Evolutionary conservation across 2,888 invertebrate genomes (phyloP).

Genomic region (Heteropelma amictum): DNA sequence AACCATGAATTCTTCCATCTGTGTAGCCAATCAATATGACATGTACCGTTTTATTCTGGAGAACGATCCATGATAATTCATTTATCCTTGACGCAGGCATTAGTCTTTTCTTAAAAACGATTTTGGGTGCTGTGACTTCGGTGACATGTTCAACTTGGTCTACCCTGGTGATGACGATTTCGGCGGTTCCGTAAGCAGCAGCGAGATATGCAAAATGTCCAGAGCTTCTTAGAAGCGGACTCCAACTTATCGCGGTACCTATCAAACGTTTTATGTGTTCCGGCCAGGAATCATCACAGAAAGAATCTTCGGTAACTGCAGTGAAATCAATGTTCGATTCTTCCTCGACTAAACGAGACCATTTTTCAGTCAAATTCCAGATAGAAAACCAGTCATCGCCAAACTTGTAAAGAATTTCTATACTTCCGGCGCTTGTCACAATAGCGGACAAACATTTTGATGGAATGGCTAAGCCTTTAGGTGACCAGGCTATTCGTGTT

Average conservation of each 20-base stretch:
- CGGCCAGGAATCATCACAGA: conserved; percentile 35
- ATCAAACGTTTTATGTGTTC: conserved; percentile 62
- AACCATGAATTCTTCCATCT: conserved; percentile 68
- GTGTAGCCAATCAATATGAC: conserved; percentile 68
- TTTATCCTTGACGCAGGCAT: conserved; percentile 60
- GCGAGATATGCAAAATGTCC: conserved; percentile 67
- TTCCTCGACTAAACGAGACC: conserved; percentile 58
- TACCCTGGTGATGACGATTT: conserved; percentile 70
- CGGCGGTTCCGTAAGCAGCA: conserved; percentile 67
- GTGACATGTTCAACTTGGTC: conserved; percentile 61
- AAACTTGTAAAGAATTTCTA: conserved; percentile 66
- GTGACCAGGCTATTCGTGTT: conserved; percentile 69
- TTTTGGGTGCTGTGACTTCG: conserved; percentile 48
- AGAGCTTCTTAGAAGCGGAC: conserved; percentile 58
- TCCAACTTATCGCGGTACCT: conserved; percentile 71
- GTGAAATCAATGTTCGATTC: conserved; percentile 45
- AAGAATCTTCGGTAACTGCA: conserved; percentile 2
- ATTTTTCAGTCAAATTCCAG: conserved; percentile 63
- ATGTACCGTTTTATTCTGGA: conserved; percentile 52
- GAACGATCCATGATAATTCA: conserved; percentile 65
- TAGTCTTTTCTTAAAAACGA: conserved; percentile 58
- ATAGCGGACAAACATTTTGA: conserved; percentile 68
- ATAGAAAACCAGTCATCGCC: conserved; percentile 68
- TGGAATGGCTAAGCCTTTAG: conserved; percentile 65
- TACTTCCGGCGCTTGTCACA: conserved; percentile 69